These are phyloP conservation scores for Bostrychus sinensis DNA, from an alignment of 2,113 vertebrate genomes.

Conservation along the genomic window DNA sequence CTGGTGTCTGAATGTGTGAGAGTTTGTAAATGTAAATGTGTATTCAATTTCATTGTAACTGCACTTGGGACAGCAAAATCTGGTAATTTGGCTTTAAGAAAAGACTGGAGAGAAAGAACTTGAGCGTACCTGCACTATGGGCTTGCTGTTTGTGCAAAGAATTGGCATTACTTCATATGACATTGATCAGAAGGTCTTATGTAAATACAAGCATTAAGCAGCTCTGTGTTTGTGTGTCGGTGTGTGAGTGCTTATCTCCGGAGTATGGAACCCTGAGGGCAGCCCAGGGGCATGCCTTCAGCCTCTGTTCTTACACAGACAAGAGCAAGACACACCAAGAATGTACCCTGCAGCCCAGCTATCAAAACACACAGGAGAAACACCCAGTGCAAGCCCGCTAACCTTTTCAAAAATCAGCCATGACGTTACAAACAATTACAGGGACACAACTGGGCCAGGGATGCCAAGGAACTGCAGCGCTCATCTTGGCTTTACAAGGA, in stretches of 20 bases:
- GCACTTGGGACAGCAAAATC: too few relatives aligned
- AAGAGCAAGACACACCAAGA: slow-evolving; percentile 70
- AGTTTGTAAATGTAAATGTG: too few relatives aligned
- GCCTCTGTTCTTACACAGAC: slow-evolving; percentile 78
- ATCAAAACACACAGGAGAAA: slow-evolving; percentile 48
- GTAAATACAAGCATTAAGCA: slow-evolving; percentile 60
- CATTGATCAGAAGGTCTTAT: slow-evolving; percentile 64
- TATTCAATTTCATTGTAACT: too few relatives aligned
- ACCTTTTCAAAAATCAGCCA: slow-evolving; percentile 62
- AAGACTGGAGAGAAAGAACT: slow-evolving; percentile 15
- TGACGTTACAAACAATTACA: slow-evolving; percentile 58
- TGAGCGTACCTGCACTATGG: slow-evolving; percentile 13
- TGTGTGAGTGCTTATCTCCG: slow-evolving; percentile 50
- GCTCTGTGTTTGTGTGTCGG: slow-evolving; percentile 30
- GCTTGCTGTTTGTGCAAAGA: slow-evolving; percentile 20
- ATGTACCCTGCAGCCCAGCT: slow-evolving; percentile 67
- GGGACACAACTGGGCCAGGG: slow-evolving; percentile 44
- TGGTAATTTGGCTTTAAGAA: too few relatives aligned
- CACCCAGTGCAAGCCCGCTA: slow-evolving; percentile 31
- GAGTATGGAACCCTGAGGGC: slow-evolving; percentile 71
- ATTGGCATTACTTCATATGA: slow-evolving; percentile 33
- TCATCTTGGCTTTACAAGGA: slow-evolving; percentile 54
- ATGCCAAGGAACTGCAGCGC: slow-evolving; percentile 38
- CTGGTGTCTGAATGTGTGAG: too few relatives aligned
- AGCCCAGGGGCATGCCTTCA: slow-evolving; percentile 73